Percentiles rank a stretch among this genome's conserved stretches.
These are phyloP conservation scores for Odontocerum albicorne DNA, from an alignment of 2,888 invertebrate genomes.

Conservation along the genomic window DNA sequence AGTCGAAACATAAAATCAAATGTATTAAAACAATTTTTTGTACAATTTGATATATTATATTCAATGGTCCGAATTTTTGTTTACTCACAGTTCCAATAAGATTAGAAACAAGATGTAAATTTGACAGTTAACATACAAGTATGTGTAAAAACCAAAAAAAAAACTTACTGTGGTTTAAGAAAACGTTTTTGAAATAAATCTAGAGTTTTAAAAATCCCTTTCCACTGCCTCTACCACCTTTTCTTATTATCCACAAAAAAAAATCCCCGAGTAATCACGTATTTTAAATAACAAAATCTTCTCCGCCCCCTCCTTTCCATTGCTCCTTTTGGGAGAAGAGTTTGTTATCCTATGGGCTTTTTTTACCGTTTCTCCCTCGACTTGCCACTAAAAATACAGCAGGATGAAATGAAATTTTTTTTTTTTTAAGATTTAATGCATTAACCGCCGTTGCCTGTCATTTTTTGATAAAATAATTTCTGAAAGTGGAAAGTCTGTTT, in stretches of 20 bases:
- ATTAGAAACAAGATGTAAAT: too few relatives aligned
- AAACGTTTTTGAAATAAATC: too few relatives aligned
- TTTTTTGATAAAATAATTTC: constrained; percentile 7
- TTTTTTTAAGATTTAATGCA: constrained; percentile 2
- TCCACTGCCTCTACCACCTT: not conserved
- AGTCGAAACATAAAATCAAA: too few relatives aligned
- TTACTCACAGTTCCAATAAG: too few relatives aligned
- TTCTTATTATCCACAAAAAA: constrained; percentile 1
- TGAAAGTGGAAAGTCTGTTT: too few relatives aligned
- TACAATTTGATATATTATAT: too few relatives aligned
- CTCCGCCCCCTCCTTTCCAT: not conserved
- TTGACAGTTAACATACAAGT: too few relatives aligned
- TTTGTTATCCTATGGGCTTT: constrained; percentile 5
- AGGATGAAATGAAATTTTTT: not conserved
- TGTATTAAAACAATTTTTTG: too few relatives aligned
- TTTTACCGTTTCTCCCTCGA: not conserved
- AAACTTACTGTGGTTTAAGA: too few relatives aligned
- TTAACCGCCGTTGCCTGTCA: constrained; percentile 2
- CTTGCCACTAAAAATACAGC: not conserved
- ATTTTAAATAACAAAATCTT: constrained; percentile 17
- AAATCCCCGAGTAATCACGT: constrained; percentile 12
- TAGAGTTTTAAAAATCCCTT: too few relatives aligned
- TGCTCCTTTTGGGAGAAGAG: not conserved
- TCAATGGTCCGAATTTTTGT: too few relatives aligned
- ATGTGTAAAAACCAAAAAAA: too few relatives aligned